Evolutionary conservation across 2,888 invertebrate species (phyloP).

Genomic region (Tachystola acroxantha): DNA sequence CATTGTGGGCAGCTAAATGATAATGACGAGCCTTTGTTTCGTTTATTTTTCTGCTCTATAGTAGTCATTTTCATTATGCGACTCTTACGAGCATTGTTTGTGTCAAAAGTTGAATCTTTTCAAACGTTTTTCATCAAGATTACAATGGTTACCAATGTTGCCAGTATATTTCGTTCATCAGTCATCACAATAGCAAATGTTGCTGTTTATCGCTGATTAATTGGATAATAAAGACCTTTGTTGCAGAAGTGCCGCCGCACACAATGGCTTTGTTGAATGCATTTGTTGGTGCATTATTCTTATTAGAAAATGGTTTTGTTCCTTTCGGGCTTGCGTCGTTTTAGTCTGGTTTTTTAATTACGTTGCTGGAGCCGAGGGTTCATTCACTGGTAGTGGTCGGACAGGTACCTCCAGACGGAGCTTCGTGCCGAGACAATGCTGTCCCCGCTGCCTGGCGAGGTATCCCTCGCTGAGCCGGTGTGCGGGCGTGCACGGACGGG

Average conservation of each 20-base stretch:
- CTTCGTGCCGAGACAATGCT: conserved; percentile 41
- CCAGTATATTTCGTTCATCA: conserved; percentile 3
- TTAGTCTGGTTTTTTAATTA: background rate
- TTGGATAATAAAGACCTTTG: conserved; percentile 18
- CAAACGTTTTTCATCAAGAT: background rate
- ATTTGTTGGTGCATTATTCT: conserved; percentile 6
- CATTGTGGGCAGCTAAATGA: conserved; percentile 1
- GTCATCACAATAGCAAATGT: conserved; percentile 10
- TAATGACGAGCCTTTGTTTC: background rate
- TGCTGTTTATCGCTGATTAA: conserved; percentile 7
- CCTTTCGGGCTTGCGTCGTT: background rate
- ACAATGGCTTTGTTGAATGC: conserved; percentile 13
- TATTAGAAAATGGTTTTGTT: background rate
- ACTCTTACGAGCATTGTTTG: conserved; percentile 1
- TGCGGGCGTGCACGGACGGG: conserved; percentile 34
- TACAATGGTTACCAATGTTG: background rate
- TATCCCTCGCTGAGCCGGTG: conserved; percentile 29
- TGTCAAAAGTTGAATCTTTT: background rate
- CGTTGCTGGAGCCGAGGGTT: conserved; percentile 23
- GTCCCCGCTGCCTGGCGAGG: conserved; percentile 22
- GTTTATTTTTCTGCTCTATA: background rate
- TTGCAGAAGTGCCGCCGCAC: conserved; percentile 11
- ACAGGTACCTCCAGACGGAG: conserved; percentile 46
- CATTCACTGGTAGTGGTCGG: conserved; percentile 39
- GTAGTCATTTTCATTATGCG: too few relatives aligned